Evolutionary conservation across 2,113 vertebrate genomes (phyloP), one percentile per base, ranked within the genome.

Genomic region (Albula goreensis): DNA sequence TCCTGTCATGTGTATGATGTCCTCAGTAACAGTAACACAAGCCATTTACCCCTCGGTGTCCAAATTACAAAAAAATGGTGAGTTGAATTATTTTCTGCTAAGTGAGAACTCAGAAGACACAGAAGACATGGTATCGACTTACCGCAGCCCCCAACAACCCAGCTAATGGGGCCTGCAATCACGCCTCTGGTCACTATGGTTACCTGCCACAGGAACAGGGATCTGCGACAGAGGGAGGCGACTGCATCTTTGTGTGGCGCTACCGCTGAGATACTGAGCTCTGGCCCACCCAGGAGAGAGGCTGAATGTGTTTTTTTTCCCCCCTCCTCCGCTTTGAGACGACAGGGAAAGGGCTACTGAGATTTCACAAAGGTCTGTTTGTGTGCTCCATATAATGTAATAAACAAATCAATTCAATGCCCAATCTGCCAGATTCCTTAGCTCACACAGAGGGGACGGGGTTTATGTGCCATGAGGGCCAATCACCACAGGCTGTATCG

Each of bases 111-210:
- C 60, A 66, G 50, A 52, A 78, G 52, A 63, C 81, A 63, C 74
- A 78, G 66, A 25, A 83, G 49, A 83, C 81, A 83, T 51, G 8
- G 52, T 66, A 86, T 86, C 53, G 19, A 51, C 81, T 86, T 86
- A 86, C 86, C 25, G 86, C 70, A 79, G 86, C 49, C 70, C 48
- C 19, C 52, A 57, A 53, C 53, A 19, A 78, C 49, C 51, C n/a
- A 86, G n/a, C 82, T 86, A 60, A 89, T 31, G 70, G 89, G n/a
- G 91, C 31, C 92, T 90, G 88, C 94, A 94, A 91, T 80, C 48
- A 85, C 88, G 86, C 90, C 91, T 90, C 85, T 52, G 78, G 84
- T 94, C 89, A 66, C 94, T 83, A 94, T 91, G 91, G 92, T 91
- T 85, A 95, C 93, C 85, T 85, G 82, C 92, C 89, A 89, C 87